Evolutionary conservation across 2,888 invertebrate genomes (phyloP), one percentile per base, ranked within the genome.

Genomic region (Mystacides longicornis): DNA sequence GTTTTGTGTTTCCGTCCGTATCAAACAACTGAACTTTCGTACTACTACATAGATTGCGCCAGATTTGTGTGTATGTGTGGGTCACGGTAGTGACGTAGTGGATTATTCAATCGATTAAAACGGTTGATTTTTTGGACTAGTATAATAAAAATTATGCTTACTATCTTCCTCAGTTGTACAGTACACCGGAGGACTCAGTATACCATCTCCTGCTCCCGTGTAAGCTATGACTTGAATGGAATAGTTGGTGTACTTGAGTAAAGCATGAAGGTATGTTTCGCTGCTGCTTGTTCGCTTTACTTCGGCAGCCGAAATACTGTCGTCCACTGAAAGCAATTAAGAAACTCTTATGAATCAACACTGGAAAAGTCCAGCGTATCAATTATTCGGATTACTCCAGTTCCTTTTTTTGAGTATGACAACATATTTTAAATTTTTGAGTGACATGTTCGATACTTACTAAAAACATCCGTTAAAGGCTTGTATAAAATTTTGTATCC

Each of bases 401-500:
- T n/a, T n/a, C n/a, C n/a, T n/a, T n/a, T n/a, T n/a, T n/a, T n/a
- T n/a, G n/a, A n/a, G n/a, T n/a, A n/a, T n/a, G n/a, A n/a, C n/a
- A n/a, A n/a, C n/a, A n/a, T n/a, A n/a, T n/a, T n/a, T n/a, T n/a
- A n/a, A n/a, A n/a, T n/a, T n/a, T n/a, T n/a, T n/a, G n/a, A n/a
- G n/a, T n/a, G n/a, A n/a, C 16, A 16, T 11, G 16, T 43, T 43
- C 16, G 9, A 2, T 46, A 51, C 45, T 52, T 57, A 62, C 61
- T 59, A 59, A 61, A 60, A 71, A 77, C 76, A 71, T 77, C 77
- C 72, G 65, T 74, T 70, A 66, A 75, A 71, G 87, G 86, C 52
- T 88, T 82, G 72, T 91, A 92, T 62, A 89, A 79, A 64, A 93
- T 81, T 73, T 91, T 91, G 75, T 93, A 94, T 27, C 93, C 93